Evolutionary conservation across 2,797 vertebrate genomes (phyloP).

Genomic region (Fringilla coelebs): DNA sequence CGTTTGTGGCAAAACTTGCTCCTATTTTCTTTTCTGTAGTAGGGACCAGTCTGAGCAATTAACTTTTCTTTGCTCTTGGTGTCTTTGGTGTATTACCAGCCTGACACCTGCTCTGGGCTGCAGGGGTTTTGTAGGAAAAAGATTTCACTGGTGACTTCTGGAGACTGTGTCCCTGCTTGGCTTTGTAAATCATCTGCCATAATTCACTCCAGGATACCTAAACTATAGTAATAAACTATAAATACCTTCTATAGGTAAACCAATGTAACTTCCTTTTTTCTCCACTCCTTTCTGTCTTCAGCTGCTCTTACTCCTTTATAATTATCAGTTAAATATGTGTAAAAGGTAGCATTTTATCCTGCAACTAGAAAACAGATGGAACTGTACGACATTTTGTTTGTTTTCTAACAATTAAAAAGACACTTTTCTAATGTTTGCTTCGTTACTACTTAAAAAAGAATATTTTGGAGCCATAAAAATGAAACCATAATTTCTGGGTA

Average conservation of each 20-base stretch:
- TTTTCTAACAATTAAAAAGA: background rate
- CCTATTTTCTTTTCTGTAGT: background rate
- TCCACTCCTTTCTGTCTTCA: background rate
- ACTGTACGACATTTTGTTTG: background rate
- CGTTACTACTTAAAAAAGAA: background rate
- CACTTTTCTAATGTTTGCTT: background rate
- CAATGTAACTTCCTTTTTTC: background rate
- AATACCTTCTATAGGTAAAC: background rate
- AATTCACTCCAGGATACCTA: background rate
- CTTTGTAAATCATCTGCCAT: background rate
- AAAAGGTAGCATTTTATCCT: background rate
- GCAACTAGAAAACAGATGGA: background rate
- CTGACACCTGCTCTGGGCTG: background rate
- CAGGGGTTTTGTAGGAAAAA: background rate
- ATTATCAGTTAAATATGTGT: background rate
- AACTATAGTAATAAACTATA: background rate
- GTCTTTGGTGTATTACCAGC: background rate
- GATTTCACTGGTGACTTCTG: background rate
- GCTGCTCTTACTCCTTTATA: background rate
- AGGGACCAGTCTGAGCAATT: background rate
- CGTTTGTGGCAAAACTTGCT: fast-evolving
- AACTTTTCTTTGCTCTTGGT: background rate
- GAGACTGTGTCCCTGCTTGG: background rate
- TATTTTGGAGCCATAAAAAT: background rate
- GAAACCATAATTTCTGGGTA: background rate